Evolutionary conservation across 2,888 invertebrate species (phyloP).

Genomic region (Rhaphigaster nebulosa): DNA sequence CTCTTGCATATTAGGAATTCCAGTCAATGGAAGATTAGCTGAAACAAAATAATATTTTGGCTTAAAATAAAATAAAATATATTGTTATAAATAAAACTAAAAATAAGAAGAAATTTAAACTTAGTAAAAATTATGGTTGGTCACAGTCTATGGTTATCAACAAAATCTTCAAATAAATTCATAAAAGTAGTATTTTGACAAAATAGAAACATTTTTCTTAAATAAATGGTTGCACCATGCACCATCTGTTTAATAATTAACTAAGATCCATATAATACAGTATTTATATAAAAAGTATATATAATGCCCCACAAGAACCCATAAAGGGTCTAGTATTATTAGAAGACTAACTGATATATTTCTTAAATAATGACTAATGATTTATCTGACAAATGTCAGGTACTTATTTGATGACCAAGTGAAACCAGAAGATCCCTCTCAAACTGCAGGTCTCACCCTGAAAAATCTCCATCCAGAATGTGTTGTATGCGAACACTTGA

Average conservation of each 20-base stretch:
- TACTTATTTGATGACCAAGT: not conserved
- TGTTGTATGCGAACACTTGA: not conserved
- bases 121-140: not conserved
- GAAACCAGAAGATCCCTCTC: not conserved
- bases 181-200: not conserved
- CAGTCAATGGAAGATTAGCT: constrained; percentile 63
- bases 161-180: not conserved
- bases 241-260: not conserved
- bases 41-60: constrained; percentile 17
- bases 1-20: constrained; percentile 63
- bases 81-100: not conserved
- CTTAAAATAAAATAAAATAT: not conserved
- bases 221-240: not conserved
- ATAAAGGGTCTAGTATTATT: not conserved
- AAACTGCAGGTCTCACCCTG: not conserved
- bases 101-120: not conserved
- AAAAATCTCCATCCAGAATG: not conserved
- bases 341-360: not conserved
- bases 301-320: not conserved
- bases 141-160: not conserved
- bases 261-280: not conserved
- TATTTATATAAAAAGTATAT: not conserved
- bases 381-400: not conserved
- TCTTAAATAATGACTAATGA: not conserved
- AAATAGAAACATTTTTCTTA: not conserved